A percentile compares a stretch with the other conserved stretches of the same genome.
Conservation (phyloP, 2,113 vertebrate species). For the Hiodon alosoides region DNA sequence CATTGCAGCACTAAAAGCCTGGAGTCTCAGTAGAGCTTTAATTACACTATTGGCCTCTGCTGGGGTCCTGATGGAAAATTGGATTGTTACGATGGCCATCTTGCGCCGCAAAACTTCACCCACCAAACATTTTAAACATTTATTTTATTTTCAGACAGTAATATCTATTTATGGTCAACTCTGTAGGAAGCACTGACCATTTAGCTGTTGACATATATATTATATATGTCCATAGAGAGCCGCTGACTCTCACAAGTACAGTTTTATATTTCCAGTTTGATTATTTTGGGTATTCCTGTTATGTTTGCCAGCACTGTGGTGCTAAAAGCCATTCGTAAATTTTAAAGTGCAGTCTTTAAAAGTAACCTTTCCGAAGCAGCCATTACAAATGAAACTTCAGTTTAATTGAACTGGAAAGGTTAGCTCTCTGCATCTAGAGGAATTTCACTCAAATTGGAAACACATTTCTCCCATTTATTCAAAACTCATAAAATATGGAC, state of each 20-base stretch:
- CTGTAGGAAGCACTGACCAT: too few relatives aligned
- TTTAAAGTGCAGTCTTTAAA: not conserved
- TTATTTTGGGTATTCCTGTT: not conserved
- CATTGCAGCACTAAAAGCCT: not conserved
- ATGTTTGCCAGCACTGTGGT: not conserved
- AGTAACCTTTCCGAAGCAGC: slow-evolving; percentile 5
- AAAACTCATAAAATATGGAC: slow-evolving; percentile 18
- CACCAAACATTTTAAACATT: not conserved
- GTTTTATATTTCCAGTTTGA: not conserved
- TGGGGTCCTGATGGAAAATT: not conserved
- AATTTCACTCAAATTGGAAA: slow-evolving; percentile 26
- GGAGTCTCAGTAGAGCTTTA: not conserved
- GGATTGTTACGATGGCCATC: not conserved
- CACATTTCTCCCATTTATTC: slow-evolving; percentile 26
- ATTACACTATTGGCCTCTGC: slow-evolving; percentile 9
- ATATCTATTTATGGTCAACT: too few relatives aligned
- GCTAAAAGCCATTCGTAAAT: not conserved
- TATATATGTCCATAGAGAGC: not conserved
- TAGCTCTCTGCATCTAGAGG: slow-evolving; percentile 11
- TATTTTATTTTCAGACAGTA: not conserved
- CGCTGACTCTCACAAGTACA: too few relatives aligned
- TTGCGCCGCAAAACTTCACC: slow-evolving; percentile 8
- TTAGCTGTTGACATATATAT: too few relatives aligned
- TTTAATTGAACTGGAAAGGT: slow-evolving; percentile 28
- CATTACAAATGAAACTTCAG: slow-evolving; percentile 9